phyloP scores from a whole-genome alignment of 2,797 vertebrate species.

The Euthynnus affinis region DNA sequence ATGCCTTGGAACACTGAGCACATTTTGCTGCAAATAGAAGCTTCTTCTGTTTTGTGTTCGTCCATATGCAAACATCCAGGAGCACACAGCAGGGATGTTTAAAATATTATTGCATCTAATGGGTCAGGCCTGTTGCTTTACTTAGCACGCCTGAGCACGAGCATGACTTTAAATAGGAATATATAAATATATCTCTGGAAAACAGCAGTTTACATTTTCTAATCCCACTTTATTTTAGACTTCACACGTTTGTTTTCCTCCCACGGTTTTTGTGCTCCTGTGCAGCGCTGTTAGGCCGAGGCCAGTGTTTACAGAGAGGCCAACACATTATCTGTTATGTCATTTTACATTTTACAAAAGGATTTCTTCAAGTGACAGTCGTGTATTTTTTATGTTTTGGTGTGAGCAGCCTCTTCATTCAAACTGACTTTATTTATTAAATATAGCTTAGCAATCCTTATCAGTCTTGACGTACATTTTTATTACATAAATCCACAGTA shows the following conservation, averaged over 20 bases:
- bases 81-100: conserved; percentile 41
- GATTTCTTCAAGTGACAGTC: conserved; percentile 17
- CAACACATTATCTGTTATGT: conserved; percentile 28
- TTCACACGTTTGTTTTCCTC: conserved; percentile 49
- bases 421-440: conserved; percentile 43
- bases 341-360: conserved; percentile 16
- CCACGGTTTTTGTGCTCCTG: conserved; percentile 7
- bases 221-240: conserved; percentile 17
- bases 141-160: conserved; percentile 26
- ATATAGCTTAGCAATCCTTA: conserved; percentile 42
- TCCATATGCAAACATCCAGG: conserved; percentile 51
- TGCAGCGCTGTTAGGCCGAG: conserved; percentile 37
- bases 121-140: conserved; percentile 56
- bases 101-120: conserved; percentile 25
- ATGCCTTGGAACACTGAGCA: conserved; percentile 48
- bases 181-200: conserved; percentile 30
- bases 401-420: conserved; percentile 19
- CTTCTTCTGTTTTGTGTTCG: conserved; percentile 47
- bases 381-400: conserved; percentile 34
- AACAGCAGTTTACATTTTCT: conserved; percentile 41
- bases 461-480: conserved; percentile 44
- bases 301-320: conserved; percentile 50
- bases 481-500: conserved; percentile 49
- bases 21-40: conserved; percentile 19
- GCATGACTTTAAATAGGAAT: conserved; percentile 30